Evolutionary conservation across 2,113 vertebrate species (phyloP), one percentile per base, ranked within the genome.

Genomic region (Panthera leo): DNA sequence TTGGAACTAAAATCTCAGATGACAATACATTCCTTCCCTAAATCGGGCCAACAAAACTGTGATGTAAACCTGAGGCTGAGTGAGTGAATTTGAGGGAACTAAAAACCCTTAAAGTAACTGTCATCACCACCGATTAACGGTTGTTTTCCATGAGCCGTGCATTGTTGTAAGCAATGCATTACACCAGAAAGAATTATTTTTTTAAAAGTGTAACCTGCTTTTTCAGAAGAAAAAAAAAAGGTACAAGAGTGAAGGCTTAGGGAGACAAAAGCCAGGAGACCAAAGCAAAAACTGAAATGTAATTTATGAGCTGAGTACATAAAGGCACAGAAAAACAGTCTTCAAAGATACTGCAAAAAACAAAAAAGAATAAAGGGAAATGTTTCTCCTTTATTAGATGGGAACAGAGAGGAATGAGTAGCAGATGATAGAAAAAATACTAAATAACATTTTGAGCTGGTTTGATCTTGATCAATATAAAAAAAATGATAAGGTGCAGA

Each of bases 401-500:
- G 31, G 3, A 10, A 76, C 45, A 85, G 48, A 51, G 48, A 85
- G 27, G 29, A 61, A 82, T 84, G 85, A 92, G 42, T 63, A 76
- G 39, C 61, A 96, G 63, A 80, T 80, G 65, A 91, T 15, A 73
- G 79, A 80, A 76, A 91, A 78, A 71, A 48, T 15, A 39, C 19
- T 68, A 68, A 25, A 78, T 65, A 78, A 85, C 10, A 71, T 82
- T 93, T 92, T 92, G 29, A 89, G 80, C 85, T 96, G 61, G 75
- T 71, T 92, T 78, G 27, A 84, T 92, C 68, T 90, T 94, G 68
- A 96, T 94, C 61, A 63, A 58, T 51, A 93, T 95, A 25, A 65
- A 89, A 88, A 93, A 75, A 95, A 95, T 89, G 71, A 89, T 76
- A 79, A 92, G 75, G 80, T 90, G 51, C 51, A 71, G 89, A 96